Conservation (phyloP, 2,113 vertebrate genomes). For the Caranx ignobilis region DNA sequence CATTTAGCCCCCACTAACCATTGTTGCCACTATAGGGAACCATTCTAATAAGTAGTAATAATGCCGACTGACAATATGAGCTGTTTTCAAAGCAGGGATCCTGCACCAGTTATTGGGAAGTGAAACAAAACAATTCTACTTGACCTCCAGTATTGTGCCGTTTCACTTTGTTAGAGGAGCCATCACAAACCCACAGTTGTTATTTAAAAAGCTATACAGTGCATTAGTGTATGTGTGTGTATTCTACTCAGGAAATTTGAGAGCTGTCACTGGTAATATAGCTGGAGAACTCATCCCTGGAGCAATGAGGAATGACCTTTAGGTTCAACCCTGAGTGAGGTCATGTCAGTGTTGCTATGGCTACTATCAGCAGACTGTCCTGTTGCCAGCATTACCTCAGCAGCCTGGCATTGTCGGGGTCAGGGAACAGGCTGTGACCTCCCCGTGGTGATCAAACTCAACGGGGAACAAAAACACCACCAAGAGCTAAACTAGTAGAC, state of each 20-base stretch:
- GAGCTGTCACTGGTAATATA: slow-evolving; percentile 55
- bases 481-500: slow-evolving; percentile 28
- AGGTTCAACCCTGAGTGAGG: slow-evolving; percentile 84
- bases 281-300: slow-evolving; percentile 59
- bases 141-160: slow-evolving; percentile 35
- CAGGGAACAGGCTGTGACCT: slow-evolving; percentile 84
- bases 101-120: slow-evolving; percentile 60
- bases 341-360: slow-evolving; percentile 83
- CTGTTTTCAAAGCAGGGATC: slow-evolving; percentile 72
- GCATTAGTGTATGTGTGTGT: slow-evolving; percentile 9
- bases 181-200: slow-evolving; percentile 2
- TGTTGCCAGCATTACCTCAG: slow-evolving; percentile 84
- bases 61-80: slow-evolving; percentile 73
- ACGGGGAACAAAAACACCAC: slow-evolving; percentile 70
- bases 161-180: slow-evolving; percentile 19
- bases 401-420: slow-evolving; percentile 83
- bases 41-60: slow-evolving; percentile 83
- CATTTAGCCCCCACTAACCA: slow-evolving; percentile 80
- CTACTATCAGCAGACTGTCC: slow-evolving; percentile 82
- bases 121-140: slow-evolving; percentile 55
- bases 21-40: slow-evolving; percentile 76
- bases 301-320: slow-evolving; percentile 80
- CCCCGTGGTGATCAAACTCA: slow-evolving; percentile 75
- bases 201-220: slow-evolving; percentile 9
- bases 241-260: slow-evolving; percentile 64